Base-by-base conservation (phyloP, 2,113 vertebrate genomes). In the Eulacestoma nigropectus region DNA sequence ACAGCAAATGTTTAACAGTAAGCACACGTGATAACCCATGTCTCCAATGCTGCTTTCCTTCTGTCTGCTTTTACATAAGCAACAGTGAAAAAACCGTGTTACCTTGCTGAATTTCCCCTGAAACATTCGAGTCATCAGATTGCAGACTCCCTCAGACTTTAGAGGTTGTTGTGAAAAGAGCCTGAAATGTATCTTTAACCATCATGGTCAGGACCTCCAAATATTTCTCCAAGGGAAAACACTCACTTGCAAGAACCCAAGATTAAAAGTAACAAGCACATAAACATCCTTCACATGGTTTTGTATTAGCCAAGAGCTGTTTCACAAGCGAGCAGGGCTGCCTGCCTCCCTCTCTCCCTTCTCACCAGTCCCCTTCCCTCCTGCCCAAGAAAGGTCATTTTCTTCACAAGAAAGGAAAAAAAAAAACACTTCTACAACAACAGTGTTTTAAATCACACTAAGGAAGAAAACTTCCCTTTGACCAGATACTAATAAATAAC, bases 371-470 rank as follows among this genome's bases (percentile, higher is more conserved):
- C n/a, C 64, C 41, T 72, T 94, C 60, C 64, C 78, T 83, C 33
- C 78, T 96, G 95, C 89, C 94, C 93, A 97, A 96, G 96, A 97
- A 96, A 97, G 95, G 89, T 92, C 44, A 95, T 96, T 96, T 97
- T 96, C 92, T 95, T 94, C 85, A 84, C 56, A 89, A 42, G 55
- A 33, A 82, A 69, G 13, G 3, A 4, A 35, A 41, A 49, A 39
- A n/a, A 50, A 47, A 4, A 1, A 6, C 46, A 37, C 27, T 81
- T 89, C 78, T 86, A 85, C 69, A 93, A 62, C 49, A 95, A 69
- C 65, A 74, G 52, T 39, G 60, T 72, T 90, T 97, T 92, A 93
- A 88, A 93, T 93, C 78, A 88, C 59, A 22, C n/a, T 60, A 63
- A 65, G 60, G 63, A 78, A 93, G 82, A 94, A 87, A 91, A 87